Evolutionary conservation across 2,888 invertebrate genomes (phyloP), one percentile per base, ranked within the genome.

Genomic region (Hypselothyrea guttata): DNA sequence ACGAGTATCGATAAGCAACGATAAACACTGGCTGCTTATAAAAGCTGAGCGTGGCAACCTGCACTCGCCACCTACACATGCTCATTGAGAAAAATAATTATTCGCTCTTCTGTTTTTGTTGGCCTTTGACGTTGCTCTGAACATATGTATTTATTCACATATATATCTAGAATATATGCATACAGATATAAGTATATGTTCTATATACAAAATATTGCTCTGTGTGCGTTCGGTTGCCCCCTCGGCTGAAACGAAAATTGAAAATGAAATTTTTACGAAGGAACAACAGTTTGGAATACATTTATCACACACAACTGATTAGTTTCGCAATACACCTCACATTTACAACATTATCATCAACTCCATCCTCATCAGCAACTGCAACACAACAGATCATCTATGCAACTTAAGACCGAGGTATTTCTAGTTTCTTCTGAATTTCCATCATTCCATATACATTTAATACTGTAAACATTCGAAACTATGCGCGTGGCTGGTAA

Each of bases 31-130:
- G 37, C 45, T 58, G 58, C 66, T 47, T 48, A 44, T 60, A 79
- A 77, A 84, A 78, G 78, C 84, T 78, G 82, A 82, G 81, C 58
- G 47, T 28, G 38, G 42, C 75, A 57, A 56, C 68, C 64, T 65
- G 63, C 62, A 48, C 34, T 37, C 47, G 46, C 66, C 77, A 68
- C 74, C 64, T 38, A 51, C 51, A 57, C 57, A 41, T 53, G 73
- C 84, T 22, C 84, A 79, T 84, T 79, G 84, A 82, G 83, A 75
- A 71, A 9, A n/a, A 38, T 22, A 22, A 22, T 22, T 71, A 67
- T 22, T 62, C 54, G 41, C 52, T 28, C 41, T 53, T 35, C 51
- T 67, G 45, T 38, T 46, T 28, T 40, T 13, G 18, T 12, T 40
- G 16, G 64, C 55, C 56, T 70, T 79, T 76, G 77, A 73, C 82